Conservation (phyloP, 2,797 vertebrate species). For the Chrysocyon brachyurus region DNA sequence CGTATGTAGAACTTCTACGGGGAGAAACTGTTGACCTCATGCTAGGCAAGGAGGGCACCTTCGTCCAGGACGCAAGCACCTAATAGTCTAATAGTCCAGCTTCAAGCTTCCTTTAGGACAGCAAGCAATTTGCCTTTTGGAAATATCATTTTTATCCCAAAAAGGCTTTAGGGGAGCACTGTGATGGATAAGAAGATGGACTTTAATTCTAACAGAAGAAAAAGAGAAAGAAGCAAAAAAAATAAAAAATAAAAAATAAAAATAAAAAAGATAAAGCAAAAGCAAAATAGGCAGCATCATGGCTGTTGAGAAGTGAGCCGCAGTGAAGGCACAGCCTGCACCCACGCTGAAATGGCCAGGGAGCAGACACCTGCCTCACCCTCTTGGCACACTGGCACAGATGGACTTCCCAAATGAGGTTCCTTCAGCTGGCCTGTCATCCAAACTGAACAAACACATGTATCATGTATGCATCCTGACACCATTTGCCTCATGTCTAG, state of each 20-base stretch:
- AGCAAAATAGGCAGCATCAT: not conserved
- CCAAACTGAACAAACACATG: not conserved
- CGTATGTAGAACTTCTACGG: not conserved
- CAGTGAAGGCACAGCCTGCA: rapidly evolving
- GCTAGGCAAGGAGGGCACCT: not conserved
- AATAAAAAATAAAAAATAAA: not conserved
- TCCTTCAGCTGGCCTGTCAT: not conserved
- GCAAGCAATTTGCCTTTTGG: not conserved
- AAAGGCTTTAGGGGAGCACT: not conserved
- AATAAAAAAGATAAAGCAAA: not conserved
- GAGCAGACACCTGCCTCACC: not conserved
- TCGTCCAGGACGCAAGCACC: not conserved
- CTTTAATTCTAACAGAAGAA: not conserved
- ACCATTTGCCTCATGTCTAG: no score
- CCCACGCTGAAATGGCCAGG: rapidly evolving
- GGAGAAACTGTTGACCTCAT: not conserved
- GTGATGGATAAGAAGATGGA: not conserved
- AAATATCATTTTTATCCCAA: not conserved
- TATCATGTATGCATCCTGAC: no score
- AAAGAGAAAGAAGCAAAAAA: not conserved
- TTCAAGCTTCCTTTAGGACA: not conserved
- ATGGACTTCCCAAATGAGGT: not conserved
- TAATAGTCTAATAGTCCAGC: not conserved
- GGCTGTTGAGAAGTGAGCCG: rapidly evolving
- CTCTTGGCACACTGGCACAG: not conserved